Base-by-base conservation (phyloP, 1,140 invertebrate genomes). In the Steinernema khuongi region DNA sequence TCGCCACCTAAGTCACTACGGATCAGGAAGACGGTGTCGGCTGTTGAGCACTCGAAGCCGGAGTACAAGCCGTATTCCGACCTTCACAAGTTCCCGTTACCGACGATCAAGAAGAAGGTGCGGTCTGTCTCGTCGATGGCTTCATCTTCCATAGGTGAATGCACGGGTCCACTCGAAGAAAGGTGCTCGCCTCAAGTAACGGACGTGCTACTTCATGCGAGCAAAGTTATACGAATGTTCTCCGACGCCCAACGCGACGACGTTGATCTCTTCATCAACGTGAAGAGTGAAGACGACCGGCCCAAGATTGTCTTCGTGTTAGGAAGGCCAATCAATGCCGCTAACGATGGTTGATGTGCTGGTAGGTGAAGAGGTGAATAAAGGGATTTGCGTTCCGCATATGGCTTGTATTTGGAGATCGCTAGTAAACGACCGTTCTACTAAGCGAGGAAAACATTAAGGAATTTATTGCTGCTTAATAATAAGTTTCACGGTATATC, bases 401-500 rank as follows among this genome's bases (percentile, higher is more conserved):
- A n/a, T n/a, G n/a, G n/a, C n/a, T n/a, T n/a, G n/a, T n/a, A n/a
- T n/a, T n/a, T n/a, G n/a, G n/a, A n/a, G n/a, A n/a, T n/a, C n/a
- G n/a, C n/a, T n/a, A n/a, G n/a, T n/a, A n/a, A n/a, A n/a, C n/a
- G n/a, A n/a, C n/a, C n/a, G n/a, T n/a, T n/a, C n/a, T n/a, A n/a
- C n/a, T n/a, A n/a, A n/a, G n/a, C n/a, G n/a, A n/a, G n/a, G n/a
- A n/a, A n/a, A n/a, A n/a, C n/a, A n/a, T n/a, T n/a, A n/a, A n/a
- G n/a, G n/a, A n/a, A n/a, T n/a, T n/a, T n/a, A n/a, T n/a, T n/a
- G n/a, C n/a, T n/a, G n/a, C n/a, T n/a, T 36, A 88, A 81, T 88
- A 88, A 76, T 87, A 88, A 31, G 88, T 88, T 80, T 88, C 88
- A 60, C 78, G 76, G 77, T 88, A 87, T 31, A 88, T 81, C 81